Evolutionary conservation across 2,888 invertebrate species (phyloP).

Genomic region (Strigamia crassipes): DNA sequence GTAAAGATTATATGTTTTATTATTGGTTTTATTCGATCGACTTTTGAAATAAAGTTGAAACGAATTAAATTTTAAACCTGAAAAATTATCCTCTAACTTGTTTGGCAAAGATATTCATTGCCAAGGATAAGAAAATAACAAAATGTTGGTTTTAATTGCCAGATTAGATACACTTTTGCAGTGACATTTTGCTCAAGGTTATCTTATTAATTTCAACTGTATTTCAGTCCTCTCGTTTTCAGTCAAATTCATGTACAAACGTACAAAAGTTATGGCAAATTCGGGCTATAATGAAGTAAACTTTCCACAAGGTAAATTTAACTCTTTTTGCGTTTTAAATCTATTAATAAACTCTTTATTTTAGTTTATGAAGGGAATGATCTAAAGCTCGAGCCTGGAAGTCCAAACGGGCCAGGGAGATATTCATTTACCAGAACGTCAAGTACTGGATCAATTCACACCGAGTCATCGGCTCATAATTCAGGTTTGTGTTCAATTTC

Average conservation of each 20-base stretch:
- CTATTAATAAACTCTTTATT: background rate
- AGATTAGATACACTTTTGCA: background rate
- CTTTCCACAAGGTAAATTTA: background rate
- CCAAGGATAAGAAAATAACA: background rate
- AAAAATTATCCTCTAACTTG: background rate
- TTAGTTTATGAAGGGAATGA: conserved; percentile 61
- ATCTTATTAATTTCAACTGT: background rate
- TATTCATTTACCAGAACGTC: conserved; percentile 73
- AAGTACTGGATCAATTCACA: conserved; percentile 77
- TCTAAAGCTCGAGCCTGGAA: conserved; percentile 66
- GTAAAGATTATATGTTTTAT: background rate
- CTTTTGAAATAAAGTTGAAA: background rate
- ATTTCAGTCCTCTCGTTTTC: background rate
- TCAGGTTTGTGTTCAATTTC: conserved; percentile 65
- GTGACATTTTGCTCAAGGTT: background rate
- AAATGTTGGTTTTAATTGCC: background rate
- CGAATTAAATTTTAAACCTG: background rate
- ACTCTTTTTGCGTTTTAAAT: background rate
- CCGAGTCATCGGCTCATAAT: conserved; percentile 79
- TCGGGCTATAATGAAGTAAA: background rate
- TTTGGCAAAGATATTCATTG: background rate
- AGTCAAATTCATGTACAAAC: background rate
- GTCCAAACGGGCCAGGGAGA: conserved; percentile 60
- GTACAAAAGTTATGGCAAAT: conserved; percentile 19
- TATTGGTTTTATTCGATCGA: background rate